Percentiles rank a stretch among this genome's conserved stretches.
Conservation (phyloP, 2,797 vertebrate genomes). For the Gobio occitaniae region DNA sequence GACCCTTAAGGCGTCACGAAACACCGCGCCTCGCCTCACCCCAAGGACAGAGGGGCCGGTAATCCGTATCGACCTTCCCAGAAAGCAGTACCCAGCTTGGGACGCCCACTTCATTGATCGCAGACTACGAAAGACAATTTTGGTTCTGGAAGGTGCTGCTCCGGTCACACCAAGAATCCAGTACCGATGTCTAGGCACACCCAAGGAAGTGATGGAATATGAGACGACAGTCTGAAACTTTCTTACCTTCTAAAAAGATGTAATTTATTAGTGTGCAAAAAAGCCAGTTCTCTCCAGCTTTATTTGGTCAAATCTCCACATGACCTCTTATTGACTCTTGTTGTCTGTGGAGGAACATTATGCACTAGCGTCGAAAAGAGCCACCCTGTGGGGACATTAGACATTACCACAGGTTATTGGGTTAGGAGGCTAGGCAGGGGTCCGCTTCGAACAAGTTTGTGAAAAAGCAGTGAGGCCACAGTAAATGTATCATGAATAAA, state of each 20-base stretch:
- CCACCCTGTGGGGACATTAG: slow-evolving; percentile 12
- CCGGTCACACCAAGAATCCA: slow-evolving; percentile 90
- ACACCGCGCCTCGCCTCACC: slow-evolving; percentile 73
- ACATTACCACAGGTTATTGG: slow-evolving; percentile 21
- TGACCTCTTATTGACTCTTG: slow-evolving; percentile 25
- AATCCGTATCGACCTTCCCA: slow-evolving; percentile 96
- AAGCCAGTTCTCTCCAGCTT: slow-evolving; percentile 15
- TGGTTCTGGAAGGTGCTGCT: slow-evolving; percentile 90
- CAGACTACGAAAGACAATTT: slow-evolving; percentile 92
- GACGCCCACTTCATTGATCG: slow-evolving; percentile 97
- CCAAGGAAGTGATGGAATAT: slow-evolving; percentile 95
- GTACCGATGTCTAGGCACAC: slow-evolving; percentile 86
- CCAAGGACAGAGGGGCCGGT: slow-evolving; percentile 92
- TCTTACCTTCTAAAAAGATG: slow-evolving; percentile 56
- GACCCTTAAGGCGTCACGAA: slow-evolving; percentile 79
- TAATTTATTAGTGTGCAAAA: neutral
- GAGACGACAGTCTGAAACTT: slow-evolving; percentile 92
- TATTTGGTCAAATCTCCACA: slow-evolving; percentile 29
- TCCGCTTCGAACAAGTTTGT: neutral
- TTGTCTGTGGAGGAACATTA: slow-evolving; percentile 18
- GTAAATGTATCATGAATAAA: neutral
- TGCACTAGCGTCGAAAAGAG: slow-evolving; percentile 5
- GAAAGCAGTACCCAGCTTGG: slow-evolving; percentile 97
- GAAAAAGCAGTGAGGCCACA: slow-evolving; percentile 1
- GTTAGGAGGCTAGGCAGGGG: slow-evolving; percentile 4